These are phyloP conservation scores for Belgica antarctica DNA, from an alignment of 2,888 invertebrate species.

Conservation along the genomic window DNA sequence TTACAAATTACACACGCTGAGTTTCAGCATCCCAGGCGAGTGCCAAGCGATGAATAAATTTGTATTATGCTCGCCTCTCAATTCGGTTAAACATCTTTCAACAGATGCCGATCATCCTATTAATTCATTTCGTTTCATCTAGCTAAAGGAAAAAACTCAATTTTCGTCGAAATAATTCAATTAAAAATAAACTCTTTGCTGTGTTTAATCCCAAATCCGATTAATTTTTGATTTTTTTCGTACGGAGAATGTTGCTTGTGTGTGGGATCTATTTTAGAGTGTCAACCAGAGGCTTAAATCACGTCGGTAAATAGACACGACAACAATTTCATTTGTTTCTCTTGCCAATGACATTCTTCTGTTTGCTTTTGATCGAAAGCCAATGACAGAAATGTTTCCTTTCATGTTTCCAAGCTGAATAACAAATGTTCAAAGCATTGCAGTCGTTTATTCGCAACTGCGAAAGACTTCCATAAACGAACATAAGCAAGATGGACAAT, in stretches of 20 bases:
- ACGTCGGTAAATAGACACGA: conserved; percentile 24
- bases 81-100: conserved; percentile 39
- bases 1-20: conserved; percentile 43
- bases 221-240: conserved; percentile 20
- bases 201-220: conserved; percentile 23
- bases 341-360: conserved; percentile 17
- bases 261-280: conserved; percentile 27
- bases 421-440: too few species aligned
- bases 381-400: background rate
- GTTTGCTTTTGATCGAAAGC: background rate
- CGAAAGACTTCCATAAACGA: too few species aligned
- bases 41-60: conserved; percentile 30
- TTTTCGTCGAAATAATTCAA: conserved; percentile 29
- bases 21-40: background rate
- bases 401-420: background rate
- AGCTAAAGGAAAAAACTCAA: conserved; percentile 12
- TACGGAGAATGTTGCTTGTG: too few species aligned
- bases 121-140: conserved; percentile 36
- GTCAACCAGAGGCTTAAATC: conserved; percentile 28
- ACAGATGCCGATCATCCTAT: conserved; percentile 44
- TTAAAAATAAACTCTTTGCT: conserved; percentile 13
- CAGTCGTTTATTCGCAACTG: too few species aligned
- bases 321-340: background rate
- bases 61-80: background rate
- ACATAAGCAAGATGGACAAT: background rate